Conservation (phyloP, 2,888 invertebrate genomes). For the Erebia ligea region DNA sequence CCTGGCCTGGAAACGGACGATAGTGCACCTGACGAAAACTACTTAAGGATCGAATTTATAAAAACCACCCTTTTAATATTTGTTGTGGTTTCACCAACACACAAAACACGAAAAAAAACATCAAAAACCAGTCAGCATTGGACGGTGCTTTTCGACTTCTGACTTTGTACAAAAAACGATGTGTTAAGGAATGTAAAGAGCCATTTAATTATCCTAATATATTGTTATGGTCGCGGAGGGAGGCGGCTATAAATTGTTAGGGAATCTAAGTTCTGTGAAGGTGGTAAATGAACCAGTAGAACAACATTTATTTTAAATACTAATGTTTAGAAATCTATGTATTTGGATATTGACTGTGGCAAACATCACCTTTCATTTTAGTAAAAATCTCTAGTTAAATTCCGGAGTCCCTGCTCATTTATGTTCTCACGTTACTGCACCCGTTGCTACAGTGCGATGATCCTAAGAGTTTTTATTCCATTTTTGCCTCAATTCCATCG, state of each 20-base stretch:
- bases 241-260: constrained; percentile 77
- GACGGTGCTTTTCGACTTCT: constrained; percentile 78
- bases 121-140: constrained; percentile 81
- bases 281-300: constrained; percentile 63
- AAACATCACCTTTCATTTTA: background rate
- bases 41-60: constrained; percentile 38
- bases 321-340: background rate
- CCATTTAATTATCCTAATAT: constrained; percentile 83
- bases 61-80: constrained; percentile 78
- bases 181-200: constrained; percentile 83
- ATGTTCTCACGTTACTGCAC: constrained; percentile 62
- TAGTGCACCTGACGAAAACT: constrained; percentile 18
- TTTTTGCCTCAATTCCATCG: constrained; percentile 73
- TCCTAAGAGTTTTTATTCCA: constrained; percentile 71
- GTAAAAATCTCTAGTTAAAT: constrained; percentile 5
- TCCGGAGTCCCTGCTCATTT: constrained; percentile 13
- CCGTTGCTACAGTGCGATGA: constrained; percentile 75
- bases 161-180: constrained; percentile 77
- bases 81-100: constrained; percentile 74
- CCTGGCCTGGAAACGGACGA: background rate
- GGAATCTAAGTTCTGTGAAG: constrained; percentile 56
- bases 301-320: background rate
- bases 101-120: constrained; percentile 71
- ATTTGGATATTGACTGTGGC: background rate
- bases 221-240: constrained; percentile 80